Evolutionary conservation across 2,888 invertebrate species (phyloP), one percentile per base, ranked within the genome.

Genomic region (Cybosia mesomella): DNA sequence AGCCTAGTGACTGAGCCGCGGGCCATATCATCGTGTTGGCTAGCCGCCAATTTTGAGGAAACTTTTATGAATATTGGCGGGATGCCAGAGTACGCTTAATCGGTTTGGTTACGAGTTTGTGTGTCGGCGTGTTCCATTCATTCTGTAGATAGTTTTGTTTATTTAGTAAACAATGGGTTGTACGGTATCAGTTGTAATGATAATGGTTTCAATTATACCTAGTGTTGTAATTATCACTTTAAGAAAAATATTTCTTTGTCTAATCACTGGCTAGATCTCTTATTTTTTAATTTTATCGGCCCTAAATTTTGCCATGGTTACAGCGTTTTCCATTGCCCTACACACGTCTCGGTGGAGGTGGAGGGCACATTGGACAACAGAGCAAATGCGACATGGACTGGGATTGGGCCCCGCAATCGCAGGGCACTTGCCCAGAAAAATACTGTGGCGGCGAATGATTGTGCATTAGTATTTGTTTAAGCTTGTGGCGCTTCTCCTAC

Each of bases 111-210:
- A 80, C 74, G 77, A 79, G 70, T 68, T 71, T 70, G 74, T 73
- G 74, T 66, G 77, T 74, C 71, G 72, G 71, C 78, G 76, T 72
- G 75, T 71, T 80, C 83, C 88, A 89, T 88, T 89, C 89, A 88
- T 77, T 74, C 76, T 83, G 58, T 74, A 79, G 91, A 90, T 90
- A 89, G 76, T 58, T 74, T 79, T 83, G 87, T 89, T 91, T 92
- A 90, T 91, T 92, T 91, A 92, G 93, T 94, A 94, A 94, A 93
- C 93, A 93, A 88, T 76, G 76, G 65, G 76, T 66, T 84, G 87
- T 85, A 84, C 80, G 82, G 85, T 89, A 90, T 88, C 88, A 76
- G 68, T 71, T 61, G 68, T 76, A 68, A 68, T 82, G 84, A 82
- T 79, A 77, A 70, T 69, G 70, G 73, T 58, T 63, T 72, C 69